Evolutionary conservation across 2,888 invertebrate species (phyloP).

Genomic region (Leptura quadrifasciata): DNA sequence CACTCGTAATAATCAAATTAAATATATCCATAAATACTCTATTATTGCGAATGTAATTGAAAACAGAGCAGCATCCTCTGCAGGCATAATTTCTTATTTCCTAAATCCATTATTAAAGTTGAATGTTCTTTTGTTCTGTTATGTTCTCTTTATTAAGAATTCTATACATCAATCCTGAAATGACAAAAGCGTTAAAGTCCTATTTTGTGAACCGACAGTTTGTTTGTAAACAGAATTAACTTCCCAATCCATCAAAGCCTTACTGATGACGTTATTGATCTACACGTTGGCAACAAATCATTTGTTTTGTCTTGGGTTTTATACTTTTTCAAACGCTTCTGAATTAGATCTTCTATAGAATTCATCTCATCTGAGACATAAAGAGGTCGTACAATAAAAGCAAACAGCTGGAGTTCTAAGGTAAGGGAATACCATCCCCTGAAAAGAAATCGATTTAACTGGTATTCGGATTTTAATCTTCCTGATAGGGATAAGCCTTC

Average conservation of each 20-base stretch:
- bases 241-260: slow-evolving; percentile 44
- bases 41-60: too few species aligned
- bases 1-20: too few species aligned
- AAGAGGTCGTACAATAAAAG: too few species aligned
- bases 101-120: background rate
- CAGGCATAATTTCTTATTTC: background rate
- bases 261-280: slow-evolving; percentile 38
- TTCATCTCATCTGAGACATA: too few species aligned
- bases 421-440: too few species aligned
- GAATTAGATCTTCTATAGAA: too few species aligned
- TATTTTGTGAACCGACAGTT: slow-evolving; percentile 41
- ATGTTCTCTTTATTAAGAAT: slow-evolving; percentile 18
- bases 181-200: slow-evolving; percentile 47
- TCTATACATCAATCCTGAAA: slow-evolving; percentile 44
- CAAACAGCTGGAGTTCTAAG: too few species aligned
- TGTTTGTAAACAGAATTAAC: slow-evolving; percentile 49
- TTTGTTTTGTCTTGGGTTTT: background rate
- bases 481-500: too few species aligned
- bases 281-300: slow-evolving; percentile 5
- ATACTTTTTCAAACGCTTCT: background rate
- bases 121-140: slow-evolving; percentile 11
- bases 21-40: too few species aligned
- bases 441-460: too few species aligned
- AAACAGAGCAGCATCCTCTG: too few species aligned
- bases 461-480: too few species aligned